phyloP scores from a whole-genome alignment of 2,797 vertebrate species.

The Arvicola amphibius region DNA sequence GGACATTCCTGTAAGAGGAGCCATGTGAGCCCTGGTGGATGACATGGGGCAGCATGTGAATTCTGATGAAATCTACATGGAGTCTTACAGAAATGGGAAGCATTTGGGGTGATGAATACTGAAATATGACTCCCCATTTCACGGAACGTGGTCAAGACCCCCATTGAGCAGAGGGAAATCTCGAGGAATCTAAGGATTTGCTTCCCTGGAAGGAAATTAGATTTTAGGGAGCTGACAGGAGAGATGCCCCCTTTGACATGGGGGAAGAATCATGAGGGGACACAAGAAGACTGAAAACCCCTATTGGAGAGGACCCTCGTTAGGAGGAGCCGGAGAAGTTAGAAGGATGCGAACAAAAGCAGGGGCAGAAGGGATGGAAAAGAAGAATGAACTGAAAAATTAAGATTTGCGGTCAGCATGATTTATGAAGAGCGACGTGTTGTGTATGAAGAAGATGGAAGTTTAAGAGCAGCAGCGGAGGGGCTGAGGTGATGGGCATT shows the following conservation, averaged over 20 bases:
- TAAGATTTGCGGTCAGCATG: neutral
- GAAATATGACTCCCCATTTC: fast-evolving
- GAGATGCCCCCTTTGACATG: neutral
- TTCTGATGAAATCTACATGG: neutral
- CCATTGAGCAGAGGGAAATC: neutral
- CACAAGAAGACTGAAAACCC: neutral
- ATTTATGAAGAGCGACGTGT: neutral
- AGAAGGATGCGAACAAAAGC: neutral
- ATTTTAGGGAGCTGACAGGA: neutral
- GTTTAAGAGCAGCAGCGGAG: neutral
- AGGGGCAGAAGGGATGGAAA: neutral
- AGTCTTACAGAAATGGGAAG: too few species aligned
- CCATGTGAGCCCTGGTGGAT: neutral
- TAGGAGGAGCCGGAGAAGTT: neutral
- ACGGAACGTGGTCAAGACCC: neutral
- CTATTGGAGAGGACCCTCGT: neutral
- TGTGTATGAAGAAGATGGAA: neutral
- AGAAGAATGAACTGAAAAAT: neutral
- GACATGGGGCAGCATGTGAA: fast-evolving
- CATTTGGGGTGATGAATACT: fast-evolving
- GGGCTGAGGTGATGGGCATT: neutral
- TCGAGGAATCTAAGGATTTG: neutral
- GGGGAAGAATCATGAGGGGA: neutral
- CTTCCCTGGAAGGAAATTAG: neutral
- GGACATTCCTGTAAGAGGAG: neutral